A percentile compares a stretch with the other conserved stretches of the same genome.
Conservation (phyloP, 2,888 invertebrate species). For the Caradrina kadenii region DNA sequence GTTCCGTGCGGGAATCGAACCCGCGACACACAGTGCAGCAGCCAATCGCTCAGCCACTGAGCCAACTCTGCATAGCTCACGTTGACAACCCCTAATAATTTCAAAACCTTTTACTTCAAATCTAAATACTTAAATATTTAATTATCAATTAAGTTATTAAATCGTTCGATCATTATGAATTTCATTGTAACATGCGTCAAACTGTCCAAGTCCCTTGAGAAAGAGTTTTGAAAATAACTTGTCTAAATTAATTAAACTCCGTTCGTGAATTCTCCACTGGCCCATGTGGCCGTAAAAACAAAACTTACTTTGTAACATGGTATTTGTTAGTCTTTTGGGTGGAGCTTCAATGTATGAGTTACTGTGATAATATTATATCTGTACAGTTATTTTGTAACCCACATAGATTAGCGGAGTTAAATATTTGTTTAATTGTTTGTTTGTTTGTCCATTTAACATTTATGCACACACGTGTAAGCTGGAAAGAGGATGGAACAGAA, state of each 20-base stretch:
- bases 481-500: too few species aligned
- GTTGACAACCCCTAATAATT: background rate
- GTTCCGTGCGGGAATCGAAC: too few species aligned
- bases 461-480: too few species aligned
- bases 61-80: background rate
- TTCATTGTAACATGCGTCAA: conserved; percentile 39
- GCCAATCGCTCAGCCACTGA: too few species aligned
- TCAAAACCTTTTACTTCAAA: background rate
- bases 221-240: conserved; percentile 49
- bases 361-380: conserved; percentile 22
- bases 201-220: conserved; percentile 49
- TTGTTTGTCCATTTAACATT: too few species aligned
- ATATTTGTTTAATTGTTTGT: too few species aligned
- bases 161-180: conserved; percentile 50
- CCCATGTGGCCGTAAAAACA: conserved; percentile 25
- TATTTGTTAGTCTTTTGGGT: conserved; percentile 30
- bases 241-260: conserved; percentile 51
- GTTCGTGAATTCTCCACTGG: conserved; percentile 30
- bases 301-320: conserved; percentile 39
- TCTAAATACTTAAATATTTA: conserved; percentile 3
- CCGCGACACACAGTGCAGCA: too few species aligned
- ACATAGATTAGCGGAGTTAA: too few species aligned
- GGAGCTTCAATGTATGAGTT: background rate
- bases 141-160: conserved; percentile 28
- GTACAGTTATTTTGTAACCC: background rate